Evolutionary conservation across 2,113 vertebrate genomes (phyloP).

Genomic region (Cygnus atratus): DNA sequence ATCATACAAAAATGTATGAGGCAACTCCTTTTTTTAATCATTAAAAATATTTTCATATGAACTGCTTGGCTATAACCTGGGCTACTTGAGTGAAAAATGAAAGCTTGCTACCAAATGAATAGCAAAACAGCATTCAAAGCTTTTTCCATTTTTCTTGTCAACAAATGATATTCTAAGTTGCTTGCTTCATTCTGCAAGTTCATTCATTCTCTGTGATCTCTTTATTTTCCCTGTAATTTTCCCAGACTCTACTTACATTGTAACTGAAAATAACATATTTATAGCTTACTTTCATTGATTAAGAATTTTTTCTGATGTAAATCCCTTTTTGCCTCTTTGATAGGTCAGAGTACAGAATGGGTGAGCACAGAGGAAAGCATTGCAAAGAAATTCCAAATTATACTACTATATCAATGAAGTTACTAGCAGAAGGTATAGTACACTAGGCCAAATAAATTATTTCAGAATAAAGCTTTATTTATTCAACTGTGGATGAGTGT

Average conservation of each 20-base stretch:
- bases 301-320: background rate
- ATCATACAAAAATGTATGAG: background rate
- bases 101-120: background rate
- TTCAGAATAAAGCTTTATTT: background rate
- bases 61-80: background rate
- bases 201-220: background rate
- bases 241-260: background rate
- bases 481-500: background rate
- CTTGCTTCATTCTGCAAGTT: background rate
- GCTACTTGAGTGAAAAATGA: background rate
- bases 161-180: background rate
- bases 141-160: background rate
- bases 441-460: background rate
- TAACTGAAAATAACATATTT: background rate
- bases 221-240: slow-evolving; percentile 11
- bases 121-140: background rate
- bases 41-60: background rate
- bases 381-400: background rate
- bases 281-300: background rate
- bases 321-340: background rate
- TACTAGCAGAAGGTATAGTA: background rate
- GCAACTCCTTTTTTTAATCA: background rate
- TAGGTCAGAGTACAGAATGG: background rate
- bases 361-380: background rate
- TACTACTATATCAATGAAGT: background rate